phyloP scores from a whole-genome alignment of 2,113 vertebrate species.

The Alouatta palliata region DNA sequence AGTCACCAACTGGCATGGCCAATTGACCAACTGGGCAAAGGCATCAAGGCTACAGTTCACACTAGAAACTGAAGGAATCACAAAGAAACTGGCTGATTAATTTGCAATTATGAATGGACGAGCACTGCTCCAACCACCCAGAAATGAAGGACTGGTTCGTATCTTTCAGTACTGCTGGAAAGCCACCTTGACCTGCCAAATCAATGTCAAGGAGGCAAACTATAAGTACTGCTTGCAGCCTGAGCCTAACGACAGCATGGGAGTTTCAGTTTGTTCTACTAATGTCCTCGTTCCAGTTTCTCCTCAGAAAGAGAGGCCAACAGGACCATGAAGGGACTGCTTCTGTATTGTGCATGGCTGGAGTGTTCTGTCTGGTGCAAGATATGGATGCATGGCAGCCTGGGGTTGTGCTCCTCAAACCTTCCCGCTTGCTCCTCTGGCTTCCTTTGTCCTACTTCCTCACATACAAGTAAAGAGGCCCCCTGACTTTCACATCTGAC shows the following conservation, averaged over 20 bases:
- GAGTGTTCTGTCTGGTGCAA: not conserved
- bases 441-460: not conserved
- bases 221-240: too few relatives aligned
- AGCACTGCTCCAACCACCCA: not conserved
- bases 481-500: not conserved
- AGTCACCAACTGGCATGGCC: not conserved
- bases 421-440: not conserved
- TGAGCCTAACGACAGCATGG: rapidly evolving
- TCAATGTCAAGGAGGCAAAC: not conserved
- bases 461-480: not conserved
- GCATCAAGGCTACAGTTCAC: not conserved
- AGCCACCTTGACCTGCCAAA: not conserved
- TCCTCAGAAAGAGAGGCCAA: not conserved
- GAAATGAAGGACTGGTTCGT: not conserved
- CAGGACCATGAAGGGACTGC: not conserved
- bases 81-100: too few relatives aligned
- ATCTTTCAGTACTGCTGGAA: not conserved
- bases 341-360: too few relatives aligned
- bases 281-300: not conserved
- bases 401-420: not conserved
- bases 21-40: not conserved
- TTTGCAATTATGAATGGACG: not conserved
- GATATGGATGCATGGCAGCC: not conserved
- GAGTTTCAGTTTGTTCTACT: not conserved
- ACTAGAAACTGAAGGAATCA: not conserved